These are phyloP conservation scores for Notospermus geniculatus DNA, from an alignment of 1,140 invertebrate genomes.

Conservation along the genomic window DNA sequence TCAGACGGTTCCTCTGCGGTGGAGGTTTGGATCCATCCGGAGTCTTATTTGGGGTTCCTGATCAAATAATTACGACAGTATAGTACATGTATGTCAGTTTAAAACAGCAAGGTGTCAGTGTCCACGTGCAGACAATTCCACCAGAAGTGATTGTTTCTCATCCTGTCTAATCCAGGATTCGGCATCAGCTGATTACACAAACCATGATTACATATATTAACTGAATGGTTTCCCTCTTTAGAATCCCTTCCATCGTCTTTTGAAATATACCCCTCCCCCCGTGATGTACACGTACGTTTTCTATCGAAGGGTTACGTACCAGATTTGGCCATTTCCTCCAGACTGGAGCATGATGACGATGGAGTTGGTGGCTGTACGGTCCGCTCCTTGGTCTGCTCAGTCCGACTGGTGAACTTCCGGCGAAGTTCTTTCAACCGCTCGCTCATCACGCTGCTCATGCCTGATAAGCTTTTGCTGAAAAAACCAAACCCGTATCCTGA, in stretches of 20 bases:
- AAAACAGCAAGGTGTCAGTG: too few species aligned
- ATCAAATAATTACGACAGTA: too few species aligned
- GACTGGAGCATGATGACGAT: conserved; percentile 24
- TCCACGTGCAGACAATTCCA: too few species aligned
- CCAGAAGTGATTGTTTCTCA: too few species aligned
- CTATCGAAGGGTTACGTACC: conserved; percentile 27
- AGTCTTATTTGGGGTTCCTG: conserved; percentile 17
- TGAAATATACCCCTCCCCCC: background rate
- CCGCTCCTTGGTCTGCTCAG: conserved; percentile 46
- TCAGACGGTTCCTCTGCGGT: conserved; percentile 17
- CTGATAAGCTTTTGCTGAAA: conserved; percentile 38
- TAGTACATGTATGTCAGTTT: too few species aligned
- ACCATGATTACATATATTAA: too few species aligned
- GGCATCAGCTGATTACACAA: too few species aligned
- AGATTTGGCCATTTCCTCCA: conserved; percentile 35
- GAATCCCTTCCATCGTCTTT: background rate
- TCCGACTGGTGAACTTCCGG: conserved; percentile 44
- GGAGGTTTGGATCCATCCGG: conserved; percentile 26
- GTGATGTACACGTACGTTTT: too few species aligned
- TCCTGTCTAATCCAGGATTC: too few species aligned
- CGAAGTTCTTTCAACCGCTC: conserved; percentile 46
- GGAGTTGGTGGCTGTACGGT: conserved; percentile 47
- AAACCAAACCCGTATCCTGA: too few species aligned
- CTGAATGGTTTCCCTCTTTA: background rate
- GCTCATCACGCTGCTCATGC: conserved; percentile 46